These are phyloP conservation scores for western clawed frog (Xenopus tropicalis) DNA, from an alignment of 2,113 vertebrate genomes.

Conservation along the genomic window DNA sequence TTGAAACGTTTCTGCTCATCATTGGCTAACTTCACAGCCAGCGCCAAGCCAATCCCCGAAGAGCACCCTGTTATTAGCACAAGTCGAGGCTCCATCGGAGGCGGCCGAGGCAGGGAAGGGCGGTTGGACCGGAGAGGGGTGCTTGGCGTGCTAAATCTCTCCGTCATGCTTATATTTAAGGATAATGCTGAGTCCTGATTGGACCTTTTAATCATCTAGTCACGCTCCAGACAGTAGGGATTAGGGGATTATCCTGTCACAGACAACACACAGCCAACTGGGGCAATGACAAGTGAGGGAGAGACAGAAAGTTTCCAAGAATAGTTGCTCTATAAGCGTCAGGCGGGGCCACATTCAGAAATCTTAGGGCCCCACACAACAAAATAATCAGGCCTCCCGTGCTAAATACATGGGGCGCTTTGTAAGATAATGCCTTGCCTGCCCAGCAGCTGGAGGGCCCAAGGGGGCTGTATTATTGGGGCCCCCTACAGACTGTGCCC, in stretches of 20 bases:
- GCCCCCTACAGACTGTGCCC: too few relatives aligned
- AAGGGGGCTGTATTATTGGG: too few relatives aligned
- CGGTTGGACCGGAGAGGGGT: too few relatives aligned
- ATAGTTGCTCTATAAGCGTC: too few relatives aligned
- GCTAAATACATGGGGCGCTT: too few relatives aligned
- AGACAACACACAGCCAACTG: slow-evolving; percentile 12
- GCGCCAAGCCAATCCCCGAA: slow-evolving; percentile 77
- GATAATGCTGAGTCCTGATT: not conserved
- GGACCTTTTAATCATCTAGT: slow-evolving; percentile 16
- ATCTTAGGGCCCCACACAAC: too few relatives aligned
- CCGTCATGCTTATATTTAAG: not conserved
- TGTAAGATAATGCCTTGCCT: too few relatives aligned
- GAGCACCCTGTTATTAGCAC: slow-evolving; percentile 83
- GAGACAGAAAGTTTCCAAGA: not conserved
- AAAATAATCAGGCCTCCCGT: too few relatives aligned
- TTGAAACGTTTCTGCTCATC: slow-evolving; percentile 82
- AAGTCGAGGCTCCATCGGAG: slow-evolving; percentile 71
- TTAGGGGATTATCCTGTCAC: slow-evolving; percentile 25
- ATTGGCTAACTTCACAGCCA: slow-evolving; percentile 73
- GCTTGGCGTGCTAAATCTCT: too few relatives aligned
- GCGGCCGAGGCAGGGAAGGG: not conserved
- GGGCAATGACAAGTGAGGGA: slow-evolving; percentile 26
- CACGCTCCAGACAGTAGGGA: slow-evolving; percentile 6
- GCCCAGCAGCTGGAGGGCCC: too few relatives aligned
- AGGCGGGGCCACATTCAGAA: too few relatives aligned